Conservation (phyloP, 2,888 invertebrate species). For the Lasioglossum figueresi region DNA sequence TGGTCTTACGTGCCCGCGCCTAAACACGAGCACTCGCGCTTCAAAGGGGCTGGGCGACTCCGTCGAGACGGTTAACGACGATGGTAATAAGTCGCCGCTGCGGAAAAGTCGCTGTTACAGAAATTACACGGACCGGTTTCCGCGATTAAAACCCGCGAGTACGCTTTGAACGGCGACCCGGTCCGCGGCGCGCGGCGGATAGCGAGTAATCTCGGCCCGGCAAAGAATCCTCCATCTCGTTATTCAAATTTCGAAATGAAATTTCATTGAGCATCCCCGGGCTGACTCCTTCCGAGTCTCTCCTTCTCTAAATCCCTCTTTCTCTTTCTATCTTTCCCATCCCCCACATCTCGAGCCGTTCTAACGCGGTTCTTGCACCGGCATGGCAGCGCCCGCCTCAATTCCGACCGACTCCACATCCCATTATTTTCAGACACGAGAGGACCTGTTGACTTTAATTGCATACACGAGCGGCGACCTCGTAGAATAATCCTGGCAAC, state of each 20-base stretch:
- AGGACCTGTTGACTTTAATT: slow-evolving; percentile 70
- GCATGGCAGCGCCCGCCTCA: slow-evolving; percentile 10
- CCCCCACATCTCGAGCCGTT: not conserved
- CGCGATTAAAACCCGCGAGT: slow-evolving; percentile 27
- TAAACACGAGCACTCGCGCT: slow-evolving; percentile 48
- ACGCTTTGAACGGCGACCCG: not conserved
- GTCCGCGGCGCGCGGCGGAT: not conserved
- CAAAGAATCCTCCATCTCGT: slow-evolving; percentile 3
- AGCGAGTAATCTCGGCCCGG: slow-evolving; percentile 1
- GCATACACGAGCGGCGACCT: slow-evolving; percentile 54
- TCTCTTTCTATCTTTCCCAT: not conserved
- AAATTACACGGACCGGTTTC: not conserved
- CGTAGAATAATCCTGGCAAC: slow-evolving; percentile 53
- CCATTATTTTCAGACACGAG: slow-evolving; percentile 59
- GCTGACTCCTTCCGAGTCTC: not conserved
- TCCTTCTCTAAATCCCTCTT: not conserved
- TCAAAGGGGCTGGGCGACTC: slow-evolving; percentile 26
- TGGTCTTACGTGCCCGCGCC: slow-evolving; percentile 58
- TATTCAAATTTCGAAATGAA: slow-evolving; percentile 49
- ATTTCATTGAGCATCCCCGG: slow-evolving; percentile 26
- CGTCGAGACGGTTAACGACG: slow-evolving; percentile 49
- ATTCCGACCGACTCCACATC: slow-evolving; percentile 43
- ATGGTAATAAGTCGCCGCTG: slow-evolving; percentile 32
- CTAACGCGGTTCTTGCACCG: slow-evolving; percentile 28
- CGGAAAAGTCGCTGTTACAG: slow-evolving; percentile 30